Conservation (phyloP, 2,113 vertebrate species). For the Grammomys surdaster region DNA sequence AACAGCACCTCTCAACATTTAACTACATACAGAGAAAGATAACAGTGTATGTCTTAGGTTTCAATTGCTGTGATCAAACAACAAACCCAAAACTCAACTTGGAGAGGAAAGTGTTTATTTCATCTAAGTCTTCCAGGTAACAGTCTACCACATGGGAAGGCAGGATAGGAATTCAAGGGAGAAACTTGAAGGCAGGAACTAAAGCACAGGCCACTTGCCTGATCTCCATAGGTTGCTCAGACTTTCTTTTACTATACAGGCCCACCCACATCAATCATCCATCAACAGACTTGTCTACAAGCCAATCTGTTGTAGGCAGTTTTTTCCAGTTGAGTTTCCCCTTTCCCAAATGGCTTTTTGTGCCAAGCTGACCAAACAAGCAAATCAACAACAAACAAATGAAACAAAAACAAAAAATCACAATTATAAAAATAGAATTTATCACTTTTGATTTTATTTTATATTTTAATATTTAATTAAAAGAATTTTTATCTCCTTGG, state of each 20-base stretch:
- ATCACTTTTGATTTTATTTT: background rate
- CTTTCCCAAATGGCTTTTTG: background rate
- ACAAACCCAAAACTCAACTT: background rate
- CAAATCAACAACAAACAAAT: too few relatives aligned
- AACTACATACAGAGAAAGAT: background rate
- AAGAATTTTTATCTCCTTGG: background rate
- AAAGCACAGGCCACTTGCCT: background rate
- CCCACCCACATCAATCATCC: background rate
- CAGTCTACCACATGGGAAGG: background rate
- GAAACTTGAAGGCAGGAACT: too few relatives aligned
- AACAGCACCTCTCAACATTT: background rate
- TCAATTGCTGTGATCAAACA: background rate
- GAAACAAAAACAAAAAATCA: background rate
- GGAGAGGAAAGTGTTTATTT: background rate
- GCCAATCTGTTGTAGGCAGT: background rate
- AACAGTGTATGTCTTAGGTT: too few relatives aligned
- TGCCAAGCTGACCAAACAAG: background rate
- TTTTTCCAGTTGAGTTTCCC: background rate
- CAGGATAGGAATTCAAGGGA: background rate
- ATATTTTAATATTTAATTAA: conserved; percentile 21
- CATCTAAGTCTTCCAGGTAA: background rate
- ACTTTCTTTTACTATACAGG: background rate
- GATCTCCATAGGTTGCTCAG: background rate
- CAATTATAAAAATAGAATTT: background rate
- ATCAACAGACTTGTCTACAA: background rate